A percentile compares a stretch with the other conserved stretches of the same genome.
Conservation (phyloP, 2,797 vertebrate genomes). For the Lepus townsendii region DNA sequence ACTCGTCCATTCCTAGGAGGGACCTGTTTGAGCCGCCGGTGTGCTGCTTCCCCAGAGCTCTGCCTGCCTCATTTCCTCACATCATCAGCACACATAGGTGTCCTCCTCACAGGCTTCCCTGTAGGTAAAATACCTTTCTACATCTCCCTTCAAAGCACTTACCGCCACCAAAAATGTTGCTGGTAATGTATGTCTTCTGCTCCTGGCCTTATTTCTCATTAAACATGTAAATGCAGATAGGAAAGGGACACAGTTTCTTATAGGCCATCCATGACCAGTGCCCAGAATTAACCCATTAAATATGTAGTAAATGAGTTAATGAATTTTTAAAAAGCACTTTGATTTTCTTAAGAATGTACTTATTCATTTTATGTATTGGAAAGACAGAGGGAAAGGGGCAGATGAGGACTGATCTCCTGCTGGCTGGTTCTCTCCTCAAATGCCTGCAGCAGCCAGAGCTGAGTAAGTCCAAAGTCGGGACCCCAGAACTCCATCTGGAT, state of each 20-base stretch:
- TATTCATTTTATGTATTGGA: too few relatives aligned
- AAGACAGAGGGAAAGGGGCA: too few relatives aligned
- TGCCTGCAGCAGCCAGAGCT: too few relatives aligned
- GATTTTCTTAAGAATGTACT: too few relatives aligned
- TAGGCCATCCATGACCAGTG: not conserved
- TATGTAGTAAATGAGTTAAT: not conserved
- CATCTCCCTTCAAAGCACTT: not conserved
- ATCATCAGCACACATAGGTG: too few relatives aligned
- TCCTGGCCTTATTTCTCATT: not conserved
- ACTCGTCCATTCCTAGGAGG: too few relatives aligned
- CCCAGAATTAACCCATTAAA: not conserved
- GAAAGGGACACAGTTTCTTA: not conserved
- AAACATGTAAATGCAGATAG: not conserved
- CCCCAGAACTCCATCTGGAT: too few relatives aligned
- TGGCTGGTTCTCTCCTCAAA: too few relatives aligned
- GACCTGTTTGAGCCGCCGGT: fast-evolving
- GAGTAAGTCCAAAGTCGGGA: too few relatives aligned
- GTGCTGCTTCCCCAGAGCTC: not conserved
- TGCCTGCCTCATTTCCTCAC: not conserved
- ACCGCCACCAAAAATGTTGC: not conserved
- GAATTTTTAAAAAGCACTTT: not conserved
- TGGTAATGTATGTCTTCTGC: not conserved
- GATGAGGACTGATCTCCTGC: too few relatives aligned
- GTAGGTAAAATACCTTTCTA: not conserved
- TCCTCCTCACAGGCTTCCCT: not conserved